Conservation (phyloP, 2,888 invertebrate species). For the Drosophila algonquin region DNA sequence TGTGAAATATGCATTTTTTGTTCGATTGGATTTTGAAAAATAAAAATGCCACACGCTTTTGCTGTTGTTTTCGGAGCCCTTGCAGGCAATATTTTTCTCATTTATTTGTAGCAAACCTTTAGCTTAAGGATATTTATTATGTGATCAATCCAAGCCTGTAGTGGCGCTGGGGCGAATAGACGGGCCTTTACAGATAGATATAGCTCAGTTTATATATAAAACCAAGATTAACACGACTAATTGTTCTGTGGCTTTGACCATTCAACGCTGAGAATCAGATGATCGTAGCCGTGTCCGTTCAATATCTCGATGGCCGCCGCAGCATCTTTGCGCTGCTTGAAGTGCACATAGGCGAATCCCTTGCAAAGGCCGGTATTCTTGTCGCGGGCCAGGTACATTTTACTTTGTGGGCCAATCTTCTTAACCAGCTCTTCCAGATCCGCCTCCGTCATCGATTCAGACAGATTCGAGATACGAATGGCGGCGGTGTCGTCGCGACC, state of each 20-base stretch:
- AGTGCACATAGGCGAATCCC: conserved; percentile 99
- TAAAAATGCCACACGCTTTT: neutral
- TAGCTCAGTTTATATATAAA: neutral
- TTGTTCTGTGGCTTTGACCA: conserved; percentile 95
- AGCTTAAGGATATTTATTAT: conserved; percentile 41
- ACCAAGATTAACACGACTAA: conserved; percentile 49
- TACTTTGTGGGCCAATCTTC: conserved; percentile 95
- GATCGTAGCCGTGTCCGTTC: conserved; percentile 98
- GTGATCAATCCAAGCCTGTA: conserved; percentile 31
- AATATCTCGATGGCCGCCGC: conserved; percentile 94
- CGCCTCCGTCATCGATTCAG: conserved; percentile 96
- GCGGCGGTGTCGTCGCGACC: conserved; percentile 93
- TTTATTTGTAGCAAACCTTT: conserved; percentile 49
- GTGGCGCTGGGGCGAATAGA: conserved; percentile 1
- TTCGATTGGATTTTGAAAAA: neutral
- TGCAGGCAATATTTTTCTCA: conserved; percentile 19
- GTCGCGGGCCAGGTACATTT: conserved; percentile 98
- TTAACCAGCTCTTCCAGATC: conserved; percentile 98
- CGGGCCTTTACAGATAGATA: conserved; percentile 3
- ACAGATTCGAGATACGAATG: conserved; percentile 98
- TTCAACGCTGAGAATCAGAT: conserved; percentile 98
- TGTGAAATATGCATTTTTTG: too few species aligned
- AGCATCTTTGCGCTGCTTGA: conserved; percentile 95
- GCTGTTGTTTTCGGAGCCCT: conserved; percentile 18
- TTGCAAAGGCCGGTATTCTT: conserved; percentile 94